Percentiles rank a stretch among this genome's conserved stretches.
Conservation (phyloP, 2,888 invertebrate species). For the Hypercompe scribonia region DNA sequence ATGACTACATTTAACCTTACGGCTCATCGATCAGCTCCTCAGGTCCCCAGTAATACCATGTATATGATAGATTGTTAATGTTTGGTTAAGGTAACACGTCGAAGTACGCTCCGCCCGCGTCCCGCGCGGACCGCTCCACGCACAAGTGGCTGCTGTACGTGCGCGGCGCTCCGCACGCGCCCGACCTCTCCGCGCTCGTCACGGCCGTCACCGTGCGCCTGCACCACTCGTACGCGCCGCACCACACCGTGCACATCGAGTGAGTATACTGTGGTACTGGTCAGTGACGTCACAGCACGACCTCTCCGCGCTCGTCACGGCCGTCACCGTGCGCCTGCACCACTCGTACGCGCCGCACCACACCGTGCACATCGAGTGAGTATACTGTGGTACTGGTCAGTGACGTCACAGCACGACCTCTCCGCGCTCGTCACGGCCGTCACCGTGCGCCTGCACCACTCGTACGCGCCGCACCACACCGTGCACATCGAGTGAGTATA, state of each 20-base stretch:
- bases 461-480: conserved; percentile 94
- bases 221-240: conserved; percentile 95
- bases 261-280: conserved; percentile 69
- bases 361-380: conserved; percentile 91
- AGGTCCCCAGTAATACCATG: too few species aligned
- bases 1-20: too few species aligned
- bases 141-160: conserved; percentile 97
- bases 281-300: conserved; percentile 76
- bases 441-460: conserved; percentile 93
- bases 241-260: conserved; percentile 93
- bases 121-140: conserved; percentile 89
- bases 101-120: conserved; percentile 91
- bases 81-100: conserved; percentile 90
- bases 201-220: conserved; percentile 92
- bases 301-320: conserved; percentile 82
- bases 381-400: conserved; percentile 30
- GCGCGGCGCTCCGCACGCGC: conserved; percentile 88
- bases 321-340: conserved; percentile 93
- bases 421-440: conserved; percentile 88
- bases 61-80: neutral
- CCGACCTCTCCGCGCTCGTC: conserved; percentile 83
- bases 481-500: conserved; percentile 90
- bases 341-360: conserved; percentile 96
- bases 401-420: conserved; percentile 78
- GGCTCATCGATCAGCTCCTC: too few species aligned